Evolutionary conservation across 2,113 vertebrate genomes (phyloP).

Genomic region (Gasterosteus aculeatus): DNA sequence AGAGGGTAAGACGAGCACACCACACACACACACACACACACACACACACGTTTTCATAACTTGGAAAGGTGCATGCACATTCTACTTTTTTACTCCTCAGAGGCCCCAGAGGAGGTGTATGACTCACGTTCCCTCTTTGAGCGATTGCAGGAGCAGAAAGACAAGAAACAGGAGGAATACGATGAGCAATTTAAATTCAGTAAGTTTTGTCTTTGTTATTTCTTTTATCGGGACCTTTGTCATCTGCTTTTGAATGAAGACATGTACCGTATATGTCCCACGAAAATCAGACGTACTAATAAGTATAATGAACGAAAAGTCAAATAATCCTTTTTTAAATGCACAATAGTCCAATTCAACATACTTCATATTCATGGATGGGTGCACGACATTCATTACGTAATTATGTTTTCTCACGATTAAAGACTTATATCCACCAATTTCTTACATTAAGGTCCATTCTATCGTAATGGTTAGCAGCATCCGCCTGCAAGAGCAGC

Average conservation of each 20-base stretch:
- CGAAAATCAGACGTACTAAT: background rate
- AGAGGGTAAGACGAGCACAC: constrained; percentile 82
- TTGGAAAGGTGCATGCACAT: background rate
- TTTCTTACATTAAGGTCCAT: background rate
- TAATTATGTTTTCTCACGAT: background rate
- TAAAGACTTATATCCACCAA: background rate
- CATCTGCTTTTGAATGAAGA: background rate
- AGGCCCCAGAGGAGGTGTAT: constrained; percentile 93
- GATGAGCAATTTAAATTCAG: constrained; percentile 99
- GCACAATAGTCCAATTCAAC: background rate
- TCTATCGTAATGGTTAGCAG: background rate
- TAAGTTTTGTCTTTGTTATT: constrained; percentile 75
- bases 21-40: background rate
- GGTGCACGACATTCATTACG: background rate
- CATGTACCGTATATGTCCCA: background rate
- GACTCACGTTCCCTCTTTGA: constrained; percentile 92
- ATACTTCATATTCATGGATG: background rate
- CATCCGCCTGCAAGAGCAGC: background rate
- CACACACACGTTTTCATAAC: background rate
- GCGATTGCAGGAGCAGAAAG: constrained; percentile 95
- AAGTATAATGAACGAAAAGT: too few relatives aligned
- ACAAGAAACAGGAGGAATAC: constrained; percentile 97
- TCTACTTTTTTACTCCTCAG: constrained; percentile 72
- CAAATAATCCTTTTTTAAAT: background rate
- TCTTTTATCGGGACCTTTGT: background rate